These are phyloP conservation scores for Acanthis flammea DNA, from an alignment of 2,797 vertebrate species.

Conservation along the genomic window DNA sequence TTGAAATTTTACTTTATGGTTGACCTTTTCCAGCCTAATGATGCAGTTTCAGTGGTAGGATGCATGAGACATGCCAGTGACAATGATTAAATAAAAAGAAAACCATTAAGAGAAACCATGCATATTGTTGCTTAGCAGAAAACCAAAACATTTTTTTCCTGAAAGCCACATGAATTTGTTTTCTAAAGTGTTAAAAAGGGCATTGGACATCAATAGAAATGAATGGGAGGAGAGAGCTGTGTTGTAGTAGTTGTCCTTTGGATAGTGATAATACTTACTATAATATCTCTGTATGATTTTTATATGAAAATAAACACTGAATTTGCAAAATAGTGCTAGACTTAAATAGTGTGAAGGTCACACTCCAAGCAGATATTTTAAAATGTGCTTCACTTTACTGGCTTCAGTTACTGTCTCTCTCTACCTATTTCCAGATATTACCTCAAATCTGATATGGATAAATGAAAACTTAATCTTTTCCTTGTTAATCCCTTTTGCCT, in stretches of 20 bases:
- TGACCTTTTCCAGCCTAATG: conserved; percentile 42
- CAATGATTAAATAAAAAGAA: neutral
- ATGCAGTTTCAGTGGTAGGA: neutral
- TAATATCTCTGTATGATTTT: neutral
- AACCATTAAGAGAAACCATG: neutral
- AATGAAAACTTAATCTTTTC: neutral
- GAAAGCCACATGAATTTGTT: neutral
- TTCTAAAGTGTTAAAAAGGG: neutral
- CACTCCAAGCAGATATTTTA: neutral
- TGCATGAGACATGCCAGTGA: neutral
- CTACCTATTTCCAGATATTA: neutral
- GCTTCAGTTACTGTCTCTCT: neutral
- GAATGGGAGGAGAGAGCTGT: neutral
- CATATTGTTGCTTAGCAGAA: conserved; percentile 3
- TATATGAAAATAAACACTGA: neutral
- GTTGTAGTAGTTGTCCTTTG: neutral
- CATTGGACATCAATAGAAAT: neutral
- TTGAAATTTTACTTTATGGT: neutral
- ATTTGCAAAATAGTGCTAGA: neutral
- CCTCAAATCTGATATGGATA: neutral
- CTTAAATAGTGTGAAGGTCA: neutral
- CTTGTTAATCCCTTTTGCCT: neutral
- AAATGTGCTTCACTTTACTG: neutral
- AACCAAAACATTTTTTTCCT: neutral
- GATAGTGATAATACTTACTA: neutral